phyloP scores from a whole-genome alignment of 2,797 vertebrate genomes.

The Amniataba percoides region DNA sequence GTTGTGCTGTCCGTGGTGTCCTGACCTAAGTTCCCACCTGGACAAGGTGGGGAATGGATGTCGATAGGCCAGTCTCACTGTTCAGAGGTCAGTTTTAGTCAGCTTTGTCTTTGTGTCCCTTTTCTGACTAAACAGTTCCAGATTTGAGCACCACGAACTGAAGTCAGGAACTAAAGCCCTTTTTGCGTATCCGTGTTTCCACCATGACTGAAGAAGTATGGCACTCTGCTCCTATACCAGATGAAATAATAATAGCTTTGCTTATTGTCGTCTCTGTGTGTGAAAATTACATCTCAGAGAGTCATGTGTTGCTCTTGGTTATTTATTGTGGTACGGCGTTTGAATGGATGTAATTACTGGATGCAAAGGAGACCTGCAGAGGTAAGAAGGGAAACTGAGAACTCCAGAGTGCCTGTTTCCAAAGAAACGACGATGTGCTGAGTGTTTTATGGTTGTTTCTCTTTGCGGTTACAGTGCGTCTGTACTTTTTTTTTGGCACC shows the following conservation, averaged over 20 bases:
- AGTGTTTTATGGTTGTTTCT: conserved; percentile 1
- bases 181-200: no score
- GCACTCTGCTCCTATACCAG: not conserved
- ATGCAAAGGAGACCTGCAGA: conserved; percentile 18
- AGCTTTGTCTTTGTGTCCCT: not conserved
- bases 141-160: not conserved
- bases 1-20: not conserved
- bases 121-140: no score
- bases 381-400: not conserved
- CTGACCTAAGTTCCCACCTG: not conserved
- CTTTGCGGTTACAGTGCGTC: not conserved
- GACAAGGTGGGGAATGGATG: not conserved
- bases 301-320: conserved; percentile 7
- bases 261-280: not conserved
- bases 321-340: conserved; percentile 8
- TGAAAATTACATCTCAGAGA: no score
- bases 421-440: conserved; percentile 15
- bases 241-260: conserved; percentile 7
- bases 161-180: not conserved
- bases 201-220: not conserved
- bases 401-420: conserved; percentile 1
- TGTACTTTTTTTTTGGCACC: not conserved
- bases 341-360: conserved; percentile 26
- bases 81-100: not conserved
- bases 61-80: not conserved